Conservation (phyloP, 2,888 invertebrate genomes). For the Drepanosiphum platanoidis region DNA sequence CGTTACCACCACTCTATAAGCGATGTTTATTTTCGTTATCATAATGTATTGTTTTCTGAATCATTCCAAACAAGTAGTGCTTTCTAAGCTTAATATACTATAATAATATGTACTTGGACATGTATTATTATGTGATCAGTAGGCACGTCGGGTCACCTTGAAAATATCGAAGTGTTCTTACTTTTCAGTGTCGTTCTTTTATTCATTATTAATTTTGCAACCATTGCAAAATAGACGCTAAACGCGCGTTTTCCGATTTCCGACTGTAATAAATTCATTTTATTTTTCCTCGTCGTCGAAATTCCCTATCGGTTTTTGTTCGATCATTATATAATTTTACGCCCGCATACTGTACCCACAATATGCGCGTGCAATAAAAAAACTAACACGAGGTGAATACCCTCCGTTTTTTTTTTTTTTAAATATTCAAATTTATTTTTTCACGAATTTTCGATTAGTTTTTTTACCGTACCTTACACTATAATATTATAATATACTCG, state of each 20-base stretch:
- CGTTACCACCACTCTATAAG: background rate
- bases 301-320: too few species aligned
- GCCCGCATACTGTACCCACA: background rate
- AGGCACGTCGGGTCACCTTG: background rate
- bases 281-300: background rate
- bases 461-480: background rate
- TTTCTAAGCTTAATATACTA: background rate
- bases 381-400: slow-evolving; percentile 2
- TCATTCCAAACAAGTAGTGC: background rate
- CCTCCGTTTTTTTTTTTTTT: too few species aligned
- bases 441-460: background rate
- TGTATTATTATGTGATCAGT: background rate
- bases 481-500: too few species aligned
- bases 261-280: background rate
- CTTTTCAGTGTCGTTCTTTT: background rate
- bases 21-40: background rate
- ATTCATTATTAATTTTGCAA: background rate
- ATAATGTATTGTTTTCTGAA: background rate
- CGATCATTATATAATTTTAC: too few species aligned
- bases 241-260: background rate
- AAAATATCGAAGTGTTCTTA: background rate
- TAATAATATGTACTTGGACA: background rate
- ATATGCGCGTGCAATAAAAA: background rate
- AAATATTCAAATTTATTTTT: background rate
- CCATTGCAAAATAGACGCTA: background rate